Conservation (phyloP, 2,113 vertebrate genomes). For the Helogale parvula region DNA sequence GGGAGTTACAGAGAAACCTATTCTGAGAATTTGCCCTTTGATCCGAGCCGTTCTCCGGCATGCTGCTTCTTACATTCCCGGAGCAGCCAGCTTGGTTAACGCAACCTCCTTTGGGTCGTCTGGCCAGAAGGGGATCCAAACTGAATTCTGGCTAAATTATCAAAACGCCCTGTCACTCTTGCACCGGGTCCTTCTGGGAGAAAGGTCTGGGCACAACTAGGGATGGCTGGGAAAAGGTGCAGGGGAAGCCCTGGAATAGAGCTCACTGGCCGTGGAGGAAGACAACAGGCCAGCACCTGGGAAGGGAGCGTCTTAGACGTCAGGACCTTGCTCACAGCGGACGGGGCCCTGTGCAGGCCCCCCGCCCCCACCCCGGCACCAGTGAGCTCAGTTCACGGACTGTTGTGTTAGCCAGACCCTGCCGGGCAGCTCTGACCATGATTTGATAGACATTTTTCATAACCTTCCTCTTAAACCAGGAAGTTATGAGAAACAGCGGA, state of each 20-base stretch:
- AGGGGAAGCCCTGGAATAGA: not conserved
- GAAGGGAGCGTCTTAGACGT: not conserved
- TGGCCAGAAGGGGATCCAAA: not conserved
- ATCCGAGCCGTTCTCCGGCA: not conserved
- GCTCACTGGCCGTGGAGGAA: not conserved
- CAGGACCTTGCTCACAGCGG: not conserved
- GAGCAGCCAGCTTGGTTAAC: not conserved
- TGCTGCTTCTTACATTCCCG: not conserved
- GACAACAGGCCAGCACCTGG: not conserved
- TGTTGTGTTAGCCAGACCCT: not conserved
- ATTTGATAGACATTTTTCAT: not conserved
- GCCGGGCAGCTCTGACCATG: not conserved
- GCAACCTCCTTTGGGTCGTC: not conserved
- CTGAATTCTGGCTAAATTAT: not conserved
- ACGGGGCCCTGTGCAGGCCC: fast-evolving
- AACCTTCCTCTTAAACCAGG: not conserved
- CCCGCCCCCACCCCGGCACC: fast-evolving
- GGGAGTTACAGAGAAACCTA: not conserved
- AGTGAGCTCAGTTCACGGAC: not conserved
- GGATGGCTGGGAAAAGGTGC: not conserved
- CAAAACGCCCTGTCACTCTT: not conserved
- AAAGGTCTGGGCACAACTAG: not conserved
- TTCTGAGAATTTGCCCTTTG: not conserved
- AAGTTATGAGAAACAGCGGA: not conserved
- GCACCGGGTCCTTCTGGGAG: not conserved